These are phyloP conservation scores for Zoanthus sansibaricus DNA, from an alignment of 92 coral and sea anemone species.

Conservation along the genomic window DNA sequence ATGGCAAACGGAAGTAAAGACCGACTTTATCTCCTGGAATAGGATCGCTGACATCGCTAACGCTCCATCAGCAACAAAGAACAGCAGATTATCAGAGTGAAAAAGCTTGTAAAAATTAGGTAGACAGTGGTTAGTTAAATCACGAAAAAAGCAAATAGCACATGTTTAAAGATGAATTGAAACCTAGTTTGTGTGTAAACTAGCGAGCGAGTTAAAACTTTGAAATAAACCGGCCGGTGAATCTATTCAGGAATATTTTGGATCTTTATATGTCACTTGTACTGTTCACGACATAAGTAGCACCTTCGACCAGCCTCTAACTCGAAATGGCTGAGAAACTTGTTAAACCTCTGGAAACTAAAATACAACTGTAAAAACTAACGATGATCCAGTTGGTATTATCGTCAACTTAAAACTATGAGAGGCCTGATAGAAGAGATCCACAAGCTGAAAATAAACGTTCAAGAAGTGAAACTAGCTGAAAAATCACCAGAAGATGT, in stretches of 20 bases:
- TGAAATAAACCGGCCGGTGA: too few species aligned
- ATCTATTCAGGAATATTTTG: not conserved
- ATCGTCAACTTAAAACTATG: slow-evolving; percentile 5
- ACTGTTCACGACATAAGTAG: slow-evolving; percentile 1
- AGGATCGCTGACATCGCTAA: too few species aligned
- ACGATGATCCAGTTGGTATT: not conserved
- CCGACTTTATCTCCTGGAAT: too few species aligned
- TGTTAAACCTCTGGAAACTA: not conserved
- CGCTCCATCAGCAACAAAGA: too few species aligned
- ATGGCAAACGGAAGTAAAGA: too few species aligned
- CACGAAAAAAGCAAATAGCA: too few species aligned
- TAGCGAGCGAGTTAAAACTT: too few species aligned
- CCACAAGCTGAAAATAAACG: not conserved
- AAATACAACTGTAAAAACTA: not conserved
- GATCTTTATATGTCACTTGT: not conserved
- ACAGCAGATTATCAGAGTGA: too few species aligned
- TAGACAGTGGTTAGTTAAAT: too few species aligned
- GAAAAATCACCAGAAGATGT: slow-evolving; percentile 36
- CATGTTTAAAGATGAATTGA: too few species aligned
- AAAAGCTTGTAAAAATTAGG: too few species aligned
- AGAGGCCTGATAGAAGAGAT: not conserved
- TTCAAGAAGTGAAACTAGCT: slow-evolving; percentile 14
- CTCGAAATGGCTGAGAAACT: not conserved
- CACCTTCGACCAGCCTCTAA: slow-evolving; percentile 7
- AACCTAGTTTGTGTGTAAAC: too few species aligned